Evolutionary conservation across 1,140 invertebrate species (phyloP).

Genomic region (Zaprionus gabonicus): DNA sequence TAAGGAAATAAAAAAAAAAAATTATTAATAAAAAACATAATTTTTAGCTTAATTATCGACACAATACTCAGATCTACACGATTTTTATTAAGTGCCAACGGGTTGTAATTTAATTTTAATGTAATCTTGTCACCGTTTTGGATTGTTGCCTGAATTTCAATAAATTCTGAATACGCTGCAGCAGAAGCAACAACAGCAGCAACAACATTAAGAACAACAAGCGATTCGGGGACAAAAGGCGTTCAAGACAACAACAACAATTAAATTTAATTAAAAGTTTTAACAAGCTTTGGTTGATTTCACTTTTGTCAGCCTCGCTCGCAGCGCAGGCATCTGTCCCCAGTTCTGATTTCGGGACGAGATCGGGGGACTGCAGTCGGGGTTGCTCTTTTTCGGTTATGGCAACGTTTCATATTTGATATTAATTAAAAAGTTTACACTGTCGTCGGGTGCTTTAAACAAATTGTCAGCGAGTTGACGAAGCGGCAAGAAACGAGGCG

Average conservation of each 20-base stretch:
- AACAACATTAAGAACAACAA: not conserved
- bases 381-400: conserved; percentile 42
- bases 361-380: conserved; percentile 21
- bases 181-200: conserved; percentile 16
- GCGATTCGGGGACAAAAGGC: conserved; percentile 25
- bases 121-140: conserved; percentile 11
- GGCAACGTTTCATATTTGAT: conserved; percentile 79
- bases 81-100: not conserved
- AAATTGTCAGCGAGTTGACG: conserved; percentile 65
- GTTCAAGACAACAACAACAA: conserved; percentile 69
- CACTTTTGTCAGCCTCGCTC: conserved; percentile 61
- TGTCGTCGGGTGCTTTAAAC: conserved; percentile 63
- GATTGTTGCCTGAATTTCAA: conserved; percentile 19
- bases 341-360: conserved; percentile 10
- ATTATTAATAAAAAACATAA: not conserved
- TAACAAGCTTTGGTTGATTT: conserved; percentile 77
- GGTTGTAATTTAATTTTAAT: conserved; percentile 4
- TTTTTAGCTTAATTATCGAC: not conserved
- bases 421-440: conserved; percentile 81
- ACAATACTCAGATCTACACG: not conserved
- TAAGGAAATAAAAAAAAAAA: not conserved
- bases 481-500: conserved; percentile 33
- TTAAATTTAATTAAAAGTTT: conserved; percentile 83
- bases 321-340: conserved; percentile 9
- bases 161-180: conserved; percentile 30